Evolutionary conservation across 2,797 vertebrate species (phyloP).

Genomic region (Furcifer pardalis): DNA sequence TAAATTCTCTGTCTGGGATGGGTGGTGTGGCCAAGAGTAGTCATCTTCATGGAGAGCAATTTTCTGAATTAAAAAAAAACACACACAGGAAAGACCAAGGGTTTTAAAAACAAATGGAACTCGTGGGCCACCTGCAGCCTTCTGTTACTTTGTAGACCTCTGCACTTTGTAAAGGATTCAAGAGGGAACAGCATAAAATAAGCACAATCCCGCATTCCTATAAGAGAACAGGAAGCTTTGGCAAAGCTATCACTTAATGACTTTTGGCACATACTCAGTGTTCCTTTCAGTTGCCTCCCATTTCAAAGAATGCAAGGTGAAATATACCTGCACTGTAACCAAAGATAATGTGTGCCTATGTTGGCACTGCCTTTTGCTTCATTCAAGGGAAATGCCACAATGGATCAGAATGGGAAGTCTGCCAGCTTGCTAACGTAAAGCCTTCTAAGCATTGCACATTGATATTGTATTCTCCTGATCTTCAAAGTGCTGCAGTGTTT

Average conservation of each 20-base stretch:
- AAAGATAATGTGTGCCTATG: conserved; percentile 26
- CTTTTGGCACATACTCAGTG: not conserved
- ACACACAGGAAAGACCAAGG: too few species aligned
- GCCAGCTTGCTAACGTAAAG: conserved; percentile 51
- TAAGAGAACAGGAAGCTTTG: not conserved
- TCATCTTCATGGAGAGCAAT: too few species aligned
- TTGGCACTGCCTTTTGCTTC: conserved; percentile 6
- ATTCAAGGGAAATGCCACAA: not conserved
- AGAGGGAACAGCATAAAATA: not conserved
- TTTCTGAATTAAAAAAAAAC: too few species aligned
- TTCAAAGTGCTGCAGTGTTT: too few species aligned
- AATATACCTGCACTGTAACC: conserved; percentile 14
- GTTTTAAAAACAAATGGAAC: not conserved
- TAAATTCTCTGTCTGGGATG: too few species aligned
- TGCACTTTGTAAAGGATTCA: too few species aligned
- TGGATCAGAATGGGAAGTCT: not conserved
- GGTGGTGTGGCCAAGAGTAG: too few species aligned
- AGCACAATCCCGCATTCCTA: not conserved
- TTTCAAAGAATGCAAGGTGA: not conserved
- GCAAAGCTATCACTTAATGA: not conserved
- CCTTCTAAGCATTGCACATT: conserved; percentile 37
- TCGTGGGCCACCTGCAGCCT: not conserved
- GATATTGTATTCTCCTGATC: too few species aligned
- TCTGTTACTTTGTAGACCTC: not conserved
- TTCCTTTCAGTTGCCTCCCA: not conserved